These are phyloP conservation scores for Sphecodes monilicornis DNA, from an alignment of 2,888 invertebrate species.

Conservation along the genomic window DNA sequence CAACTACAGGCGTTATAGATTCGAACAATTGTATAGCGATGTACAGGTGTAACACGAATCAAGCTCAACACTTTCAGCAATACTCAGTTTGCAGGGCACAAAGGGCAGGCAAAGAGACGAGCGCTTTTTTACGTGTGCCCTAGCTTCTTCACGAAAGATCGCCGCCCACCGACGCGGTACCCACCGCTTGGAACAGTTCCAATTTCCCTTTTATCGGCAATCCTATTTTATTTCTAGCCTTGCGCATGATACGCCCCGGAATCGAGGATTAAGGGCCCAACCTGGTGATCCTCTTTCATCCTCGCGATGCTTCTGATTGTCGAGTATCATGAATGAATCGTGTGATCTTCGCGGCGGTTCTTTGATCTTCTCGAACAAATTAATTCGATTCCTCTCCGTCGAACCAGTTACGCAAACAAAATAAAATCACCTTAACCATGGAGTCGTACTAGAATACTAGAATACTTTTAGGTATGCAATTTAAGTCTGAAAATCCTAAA, in stretches of 20 bases:
- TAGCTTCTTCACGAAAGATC: conserved; percentile 55
- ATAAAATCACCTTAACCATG: too few species aligned
- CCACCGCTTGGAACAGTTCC: conserved; percentile 45
- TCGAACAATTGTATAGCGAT: background rate
- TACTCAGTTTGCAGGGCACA: conserved; percentile 42
- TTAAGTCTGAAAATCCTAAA: too few species aligned
- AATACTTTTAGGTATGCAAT: too few species aligned
- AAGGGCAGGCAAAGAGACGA: conserved; percentile 22
- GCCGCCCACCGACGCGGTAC: conserved; percentile 58
- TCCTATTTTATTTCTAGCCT: conserved; percentile 42
- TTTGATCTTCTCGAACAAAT: conserved; percentile 12
- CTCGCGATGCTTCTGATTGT: conserved; percentile 22
- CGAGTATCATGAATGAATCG: background rate
- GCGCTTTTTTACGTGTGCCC: conserved; percentile 32
- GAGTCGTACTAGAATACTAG: too few species aligned
- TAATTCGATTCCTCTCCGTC: background rate
- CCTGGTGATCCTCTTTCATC: conserved; percentile 40
- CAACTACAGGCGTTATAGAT: background rate
- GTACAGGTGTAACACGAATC: conserved; percentile 18
- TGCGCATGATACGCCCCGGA: conserved; percentile 47
- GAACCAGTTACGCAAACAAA: background rate
- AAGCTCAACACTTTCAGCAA: conserved; percentile 49
- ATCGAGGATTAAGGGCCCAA: conserved; percentile 59
- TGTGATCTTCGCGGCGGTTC: background rate
- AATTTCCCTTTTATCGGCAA: conserved; percentile 56